Percentiles rank a stretch among this genome's conserved stretches.
Evolutionary conservation across 2,113 vertebrate species (phyloP).

Genomic region (Montifringilla adamsi): DNA sequence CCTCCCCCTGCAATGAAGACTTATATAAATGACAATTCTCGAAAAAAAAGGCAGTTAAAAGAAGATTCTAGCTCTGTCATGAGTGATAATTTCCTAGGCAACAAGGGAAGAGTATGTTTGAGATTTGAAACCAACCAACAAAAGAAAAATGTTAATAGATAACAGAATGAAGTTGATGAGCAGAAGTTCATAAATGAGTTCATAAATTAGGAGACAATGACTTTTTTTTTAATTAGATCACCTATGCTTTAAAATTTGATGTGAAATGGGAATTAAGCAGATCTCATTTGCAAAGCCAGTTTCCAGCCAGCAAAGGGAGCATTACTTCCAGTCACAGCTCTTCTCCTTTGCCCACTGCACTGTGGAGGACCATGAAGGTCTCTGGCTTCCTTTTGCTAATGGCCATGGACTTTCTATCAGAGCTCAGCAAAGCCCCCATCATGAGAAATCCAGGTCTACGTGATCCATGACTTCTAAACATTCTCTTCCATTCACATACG

Average conservation of each 20-base stretch:
- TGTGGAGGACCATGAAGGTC: not conserved
- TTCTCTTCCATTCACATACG: not conserved
- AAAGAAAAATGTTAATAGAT: conserved; percentile 31
- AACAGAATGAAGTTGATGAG: not conserved
- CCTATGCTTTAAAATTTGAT: conserved; percentile 34
- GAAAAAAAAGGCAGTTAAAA: not conserved
- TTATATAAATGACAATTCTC: not conserved
- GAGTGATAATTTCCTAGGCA: conserved; percentile 66
- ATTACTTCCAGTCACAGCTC: not conserved
- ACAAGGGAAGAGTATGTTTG: conserved; percentile 33
- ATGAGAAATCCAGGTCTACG: not conserved
- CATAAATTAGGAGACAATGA: conserved; percentile 28
- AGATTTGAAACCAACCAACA: conserved; percentile 35
- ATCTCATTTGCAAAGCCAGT: not conserved
- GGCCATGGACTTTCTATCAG: not conserved
- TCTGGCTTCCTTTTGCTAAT: not conserved
- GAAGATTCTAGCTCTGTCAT: conserved; percentile 23
- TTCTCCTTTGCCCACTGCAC: not conserved
- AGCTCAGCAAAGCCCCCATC: not conserved
- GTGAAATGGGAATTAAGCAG: conserved; percentile 8
- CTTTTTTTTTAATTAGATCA: conserved; percentile 46
- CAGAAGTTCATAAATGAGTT: conserved; percentile 25
- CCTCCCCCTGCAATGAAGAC: not conserved
- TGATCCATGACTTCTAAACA: not conserved
- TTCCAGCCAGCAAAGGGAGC: not conserved